Conservation (phyloP, 2,113 vertebrate species). For the Etia nguti region DNA sequence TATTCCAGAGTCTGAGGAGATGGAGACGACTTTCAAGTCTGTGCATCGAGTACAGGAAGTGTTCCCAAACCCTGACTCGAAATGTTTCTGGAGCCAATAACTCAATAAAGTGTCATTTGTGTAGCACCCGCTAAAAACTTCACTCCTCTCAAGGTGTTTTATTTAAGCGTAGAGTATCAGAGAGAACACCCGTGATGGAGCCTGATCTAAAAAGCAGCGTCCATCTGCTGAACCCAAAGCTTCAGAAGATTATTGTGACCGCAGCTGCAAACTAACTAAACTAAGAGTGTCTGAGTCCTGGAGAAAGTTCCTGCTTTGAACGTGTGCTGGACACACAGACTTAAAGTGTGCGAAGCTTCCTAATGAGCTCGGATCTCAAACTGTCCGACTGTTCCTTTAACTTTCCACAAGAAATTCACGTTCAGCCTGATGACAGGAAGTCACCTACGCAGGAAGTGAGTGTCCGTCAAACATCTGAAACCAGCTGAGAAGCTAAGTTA, state of each 20-base stretch:
- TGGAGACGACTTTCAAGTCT: not conserved
- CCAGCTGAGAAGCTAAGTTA: not conserved
- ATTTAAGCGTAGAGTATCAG: not conserved
- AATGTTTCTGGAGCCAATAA: too few relatives aligned
- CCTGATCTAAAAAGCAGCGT: not conserved
- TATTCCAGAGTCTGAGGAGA: not conserved
- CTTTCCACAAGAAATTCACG: not conserved
- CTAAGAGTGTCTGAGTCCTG: not conserved
- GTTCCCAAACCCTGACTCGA: not conserved
- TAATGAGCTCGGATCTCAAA: not conserved
- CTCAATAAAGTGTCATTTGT: not conserved
- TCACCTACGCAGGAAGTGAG: not conserved
- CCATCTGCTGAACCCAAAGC: not conserved
- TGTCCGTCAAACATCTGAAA: not conserved
- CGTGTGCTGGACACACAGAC: not conserved
- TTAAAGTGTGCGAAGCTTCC: not conserved
- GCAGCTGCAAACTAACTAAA: not conserved
- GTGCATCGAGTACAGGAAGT: not conserved
- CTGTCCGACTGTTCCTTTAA: not conserved
- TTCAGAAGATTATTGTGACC: not conserved
- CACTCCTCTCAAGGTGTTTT: not conserved
- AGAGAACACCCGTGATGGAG: not conserved
- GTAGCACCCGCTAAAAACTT: not conserved
- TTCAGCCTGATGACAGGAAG: not conserved
- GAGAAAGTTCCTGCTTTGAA: not conserved